Evolutionary conservation across 1,140 invertebrate species (phyloP).

Genomic region (Choristoneura fumiferana): DNA sequence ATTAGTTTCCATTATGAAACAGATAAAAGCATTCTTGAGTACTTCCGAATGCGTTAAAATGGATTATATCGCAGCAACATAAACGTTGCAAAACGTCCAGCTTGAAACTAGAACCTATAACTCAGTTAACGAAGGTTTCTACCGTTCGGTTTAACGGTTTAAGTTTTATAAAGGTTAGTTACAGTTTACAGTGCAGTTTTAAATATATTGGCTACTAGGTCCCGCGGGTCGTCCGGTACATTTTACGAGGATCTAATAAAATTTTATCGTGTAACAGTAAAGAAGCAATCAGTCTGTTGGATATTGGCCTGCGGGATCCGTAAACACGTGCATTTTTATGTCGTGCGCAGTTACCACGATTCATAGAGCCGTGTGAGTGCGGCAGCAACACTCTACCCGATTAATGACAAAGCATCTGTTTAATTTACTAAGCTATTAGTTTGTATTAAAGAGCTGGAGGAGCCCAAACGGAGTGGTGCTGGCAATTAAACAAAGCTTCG

Average conservation of each 20-base stretch:
- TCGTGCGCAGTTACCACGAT: slow-evolving; percentile 50
- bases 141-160: slow-evolving; percentile 46
- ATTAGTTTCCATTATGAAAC: too few relatives aligned
- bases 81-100: too few relatives aligned
- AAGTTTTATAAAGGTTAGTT: slow-evolving; percentile 62
- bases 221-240: slow-evolving; percentile 68
- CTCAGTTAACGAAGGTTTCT: slow-evolving; percentile 19
- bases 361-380: slow-evolving; percentile 31
- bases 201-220: slow-evolving; percentile 73
- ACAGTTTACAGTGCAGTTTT: slow-evolving; percentile 69
- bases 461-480: too few relatives aligned
- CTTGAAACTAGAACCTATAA: too few relatives aligned
- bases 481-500: too few relatives aligned
- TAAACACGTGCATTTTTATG: slow-evolving; percentile 76
- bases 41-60: too few relatives aligned
- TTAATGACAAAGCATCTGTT: too few relatives aligned
- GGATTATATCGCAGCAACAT: too few relatives aligned
- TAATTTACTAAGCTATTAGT: too few relatives aligned
- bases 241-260: slow-evolving; percentile 74
- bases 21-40: too few relatives aligned
- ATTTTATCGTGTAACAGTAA: slow-evolving; percentile 77
- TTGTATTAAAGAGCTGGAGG: too few relatives aligned
- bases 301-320: slow-evolving; percentile 69
- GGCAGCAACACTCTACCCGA: neutral
- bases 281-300: slow-evolving; percentile 74